Conservation (phyloP, 2,113 vertebrate genomes). For the Felis catus region F.catus_Fca126_mat1.0 CM031420.1:120640001-120640500, state of each 20-base stretch:
- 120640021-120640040: background rate
- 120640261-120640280: too few species aligned
- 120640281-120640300: too few species aligned
- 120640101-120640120: background rate
- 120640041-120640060: background rate
- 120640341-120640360: too few species aligned
- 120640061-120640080: background rate
- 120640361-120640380: too few species aligned
- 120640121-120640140: background rate
- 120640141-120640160: background rate
- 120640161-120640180: background rate
- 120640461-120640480: background rate
- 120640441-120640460: too few species aligned
- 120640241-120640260: too few species aligned
- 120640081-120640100: background rate
- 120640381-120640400: too few species aligned
- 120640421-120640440: too few species aligned
- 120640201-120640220: background rate
- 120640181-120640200: background rate
- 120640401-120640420: too few species aligned
- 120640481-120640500: background rate
- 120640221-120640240: background rate
- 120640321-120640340: too few species aligned
- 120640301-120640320: too few species aligned
- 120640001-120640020: background rate